A percentile compares a stretch with the other conserved stretches of the same genome.
Conservation (phyloP, 2,888 invertebrate genomes). For the Lamellibrachia satsuma region DNA sequence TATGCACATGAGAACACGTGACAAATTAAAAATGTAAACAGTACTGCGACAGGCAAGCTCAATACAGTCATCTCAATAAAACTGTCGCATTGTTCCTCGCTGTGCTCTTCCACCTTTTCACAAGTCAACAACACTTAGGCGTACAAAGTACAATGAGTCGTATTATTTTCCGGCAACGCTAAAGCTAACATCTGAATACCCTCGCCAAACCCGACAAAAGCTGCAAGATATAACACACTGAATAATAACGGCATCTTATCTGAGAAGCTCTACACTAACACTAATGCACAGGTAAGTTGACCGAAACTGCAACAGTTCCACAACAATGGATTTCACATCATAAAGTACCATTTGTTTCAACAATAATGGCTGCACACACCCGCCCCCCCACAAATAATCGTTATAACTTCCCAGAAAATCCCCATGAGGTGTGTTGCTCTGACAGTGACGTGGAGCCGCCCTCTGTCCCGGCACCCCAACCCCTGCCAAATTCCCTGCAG, state of each 20-base stretch:
- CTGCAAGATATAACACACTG: not conserved
- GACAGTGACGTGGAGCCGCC: not conserved
- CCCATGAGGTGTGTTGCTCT: not conserved
- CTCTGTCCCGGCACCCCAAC: not conserved
- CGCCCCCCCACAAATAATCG: not conserved
- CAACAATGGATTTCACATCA: slow-evolving; percentile 9
- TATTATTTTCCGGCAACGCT: not conserved
- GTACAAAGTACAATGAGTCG: not conserved
- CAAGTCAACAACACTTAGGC: not conserved
- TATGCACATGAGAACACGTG: not conserved
- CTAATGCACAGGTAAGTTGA: not conserved
- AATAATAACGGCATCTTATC: not conserved
- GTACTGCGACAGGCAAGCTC: not conserved
- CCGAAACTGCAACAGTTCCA: not conserved
- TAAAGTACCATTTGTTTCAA: not conserved
- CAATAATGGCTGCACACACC: not conserved
- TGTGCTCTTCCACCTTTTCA: not conserved
- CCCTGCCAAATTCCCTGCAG: slow-evolving; percentile 2
- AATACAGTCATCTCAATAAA: not conserved
- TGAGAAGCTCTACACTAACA: not conserved
- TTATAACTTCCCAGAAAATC: not conserved
- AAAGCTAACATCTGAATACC: not conserved
- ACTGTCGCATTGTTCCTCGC: not conserved
- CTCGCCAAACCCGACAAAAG: not conserved
- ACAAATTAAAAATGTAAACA: not conserved